These are phyloP conservation scores for Coptotermes formosanus DNA, from an alignment of 1,140 invertebrate species.

Conservation along the genomic window DNA sequence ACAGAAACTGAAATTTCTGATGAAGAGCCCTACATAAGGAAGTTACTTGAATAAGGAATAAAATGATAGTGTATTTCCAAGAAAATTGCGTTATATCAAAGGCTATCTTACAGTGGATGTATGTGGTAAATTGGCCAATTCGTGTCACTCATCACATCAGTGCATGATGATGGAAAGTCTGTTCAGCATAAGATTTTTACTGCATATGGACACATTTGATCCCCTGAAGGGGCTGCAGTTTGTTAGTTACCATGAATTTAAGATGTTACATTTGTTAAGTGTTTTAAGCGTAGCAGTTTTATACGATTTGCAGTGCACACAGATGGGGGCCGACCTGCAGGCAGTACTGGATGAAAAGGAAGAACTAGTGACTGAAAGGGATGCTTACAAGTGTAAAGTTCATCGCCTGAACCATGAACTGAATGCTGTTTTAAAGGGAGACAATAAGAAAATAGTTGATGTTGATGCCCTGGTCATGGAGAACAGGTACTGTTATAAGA, in stretches of 20 bases:
- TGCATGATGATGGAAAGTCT: too few relatives aligned
- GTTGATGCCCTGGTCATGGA: conserved; percentile 78
- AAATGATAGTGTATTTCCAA: too few relatives aligned
- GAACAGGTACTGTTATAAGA: conserved; percentile 57
- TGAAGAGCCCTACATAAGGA: too few relatives aligned
- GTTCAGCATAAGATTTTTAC: too few relatives aligned
- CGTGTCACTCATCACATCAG: too few relatives aligned
- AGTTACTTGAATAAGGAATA: too few relatives aligned
- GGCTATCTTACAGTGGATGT: too few relatives aligned
- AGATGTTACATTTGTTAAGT: conserved; percentile 26
- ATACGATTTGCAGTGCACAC: conserved; percentile 51
- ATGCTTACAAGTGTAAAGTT: conserved; percentile 83
- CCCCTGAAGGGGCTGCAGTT: too few relatives aligned
- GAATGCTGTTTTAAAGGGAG: conserved; percentile 65
- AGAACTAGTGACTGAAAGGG: conserved; percentile 75
- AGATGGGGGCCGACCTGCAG: conserved; percentile 72
- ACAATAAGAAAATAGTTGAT: conserved; percentile 61
- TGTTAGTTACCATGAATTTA: not conserved
- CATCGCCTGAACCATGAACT: conserved; percentile 80
- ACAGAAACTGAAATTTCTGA: too few relatives aligned
- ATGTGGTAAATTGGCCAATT: too few relatives aligned
- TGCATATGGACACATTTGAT: too few relatives aligned
- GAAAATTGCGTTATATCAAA: too few relatives aligned
- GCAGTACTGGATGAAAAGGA: conserved; percentile 82
- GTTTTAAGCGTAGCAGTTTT: conserved; percentile 7